Percentiles rank a stretch among this genome's conserved stretches.
phyloP scores from a whole-genome alignment of 1,140 invertebrate genomes.

The fruit fly (Drosophila melanogaster) region DNA sequence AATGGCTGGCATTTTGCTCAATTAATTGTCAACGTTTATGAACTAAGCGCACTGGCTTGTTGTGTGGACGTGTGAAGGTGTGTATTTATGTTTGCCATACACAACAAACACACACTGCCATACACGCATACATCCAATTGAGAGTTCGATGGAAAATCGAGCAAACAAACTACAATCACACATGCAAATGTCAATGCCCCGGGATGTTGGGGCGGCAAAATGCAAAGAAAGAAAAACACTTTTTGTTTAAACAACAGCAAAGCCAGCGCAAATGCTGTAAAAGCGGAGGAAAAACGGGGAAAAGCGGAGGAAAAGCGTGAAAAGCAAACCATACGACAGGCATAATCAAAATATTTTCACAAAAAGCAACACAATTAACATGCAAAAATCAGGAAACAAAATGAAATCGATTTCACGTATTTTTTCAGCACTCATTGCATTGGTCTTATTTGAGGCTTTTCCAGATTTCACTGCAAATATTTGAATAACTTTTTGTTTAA shows the following conservation, averaged over 20 bases:
- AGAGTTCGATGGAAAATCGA: slow-evolving; percentile 12
- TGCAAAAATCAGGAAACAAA: slow-evolving; percentile 44
- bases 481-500: slow-evolving; percentile 48
- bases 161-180: slow-evolving; percentile 38
- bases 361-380: slow-evolving; percentile 60
- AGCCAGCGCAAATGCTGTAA: slow-evolving; percentile 31
- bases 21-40: slow-evolving; percentile 82
- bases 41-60: slow-evolving; percentile 51
- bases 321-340: slow-evolving; percentile 29
- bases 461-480: slow-evolving; percentile 54
- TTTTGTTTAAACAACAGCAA: slow-evolving; percentile 54
- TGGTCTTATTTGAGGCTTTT: slow-evolving; percentile 49
- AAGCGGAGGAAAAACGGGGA: slow-evolving; percentile 11
- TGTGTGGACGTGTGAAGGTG: not conserved
- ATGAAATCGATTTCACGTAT: slow-evolving; percentile 20
- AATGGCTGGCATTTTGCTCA: slow-evolving; percentile 70
- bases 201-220: slow-evolving; percentile 15
- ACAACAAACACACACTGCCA: slow-evolving; percentile 5
- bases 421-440: slow-evolving; percentile 14
- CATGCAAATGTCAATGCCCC: slow-evolving; percentile 49
- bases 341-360: slow-evolving; percentile 61
- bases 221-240: slow-evolving; percentile 32
- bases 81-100: slow-evolving; percentile 45
- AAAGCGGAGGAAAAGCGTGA: not conserved
- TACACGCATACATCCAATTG: not conserved